phyloP scores from a whole-genome alignment of 2,888 invertebrate species.

The Cephonodes hylas region DNA sequence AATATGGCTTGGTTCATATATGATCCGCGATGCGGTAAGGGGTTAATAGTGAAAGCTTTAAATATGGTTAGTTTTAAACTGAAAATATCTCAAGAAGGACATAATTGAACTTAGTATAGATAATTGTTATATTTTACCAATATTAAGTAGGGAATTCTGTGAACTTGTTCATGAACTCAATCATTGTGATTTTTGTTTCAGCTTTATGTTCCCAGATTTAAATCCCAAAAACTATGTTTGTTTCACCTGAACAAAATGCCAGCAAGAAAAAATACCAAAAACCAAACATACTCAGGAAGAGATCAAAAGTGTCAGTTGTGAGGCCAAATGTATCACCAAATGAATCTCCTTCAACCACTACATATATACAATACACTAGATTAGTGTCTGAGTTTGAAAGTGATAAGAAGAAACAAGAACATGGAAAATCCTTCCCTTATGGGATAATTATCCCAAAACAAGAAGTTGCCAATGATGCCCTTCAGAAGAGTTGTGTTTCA shows the following conservation, averaged over 20 bases:
- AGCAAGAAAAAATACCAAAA: slow-evolving; percentile 63
- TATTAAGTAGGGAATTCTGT: too few species aligned
- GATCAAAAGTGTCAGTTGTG: slow-evolving; percentile 37
- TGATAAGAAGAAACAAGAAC: neutral
- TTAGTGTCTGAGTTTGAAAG: neutral
- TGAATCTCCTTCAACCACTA: slow-evolving; percentile 32
- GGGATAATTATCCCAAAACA: neutral
- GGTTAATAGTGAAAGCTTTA: too few species aligned
- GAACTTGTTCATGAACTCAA: too few species aligned
- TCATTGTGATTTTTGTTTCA: neutral
- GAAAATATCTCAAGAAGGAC: too few species aligned
- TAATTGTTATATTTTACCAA: neutral
- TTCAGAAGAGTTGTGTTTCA: neutral
- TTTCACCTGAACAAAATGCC: slow-evolving; percentile 52
- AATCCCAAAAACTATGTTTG: slow-evolving; percentile 52
- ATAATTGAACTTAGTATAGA: too few species aligned
- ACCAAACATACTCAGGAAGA: slow-evolving; percentile 69
- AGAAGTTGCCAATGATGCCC: neutral
- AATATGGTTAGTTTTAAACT: too few species aligned
- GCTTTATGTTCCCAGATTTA: neutral
- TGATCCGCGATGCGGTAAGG: too few species aligned
- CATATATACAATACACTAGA: neutral
- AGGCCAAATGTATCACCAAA: slow-evolving; percentile 27
- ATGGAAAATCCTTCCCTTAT: neutral
- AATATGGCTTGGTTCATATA: too few species aligned